Evolutionary conservation across 2,888 invertebrate genomes (phyloP).

Genomic region (Folsomia manolachei): DNA sequence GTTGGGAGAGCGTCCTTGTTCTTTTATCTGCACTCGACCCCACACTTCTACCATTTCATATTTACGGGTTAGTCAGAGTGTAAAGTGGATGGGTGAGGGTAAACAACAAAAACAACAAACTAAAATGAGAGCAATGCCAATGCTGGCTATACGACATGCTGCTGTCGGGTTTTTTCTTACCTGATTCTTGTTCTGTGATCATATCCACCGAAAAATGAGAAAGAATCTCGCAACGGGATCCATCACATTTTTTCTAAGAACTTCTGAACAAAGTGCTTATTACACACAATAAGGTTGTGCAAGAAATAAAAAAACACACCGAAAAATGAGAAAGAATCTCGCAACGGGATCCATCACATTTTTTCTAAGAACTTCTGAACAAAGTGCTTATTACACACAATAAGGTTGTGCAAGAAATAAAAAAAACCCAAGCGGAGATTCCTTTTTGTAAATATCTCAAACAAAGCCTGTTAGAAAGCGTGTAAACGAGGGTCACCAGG

Average conservation of each 20-base stretch:
- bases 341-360: not conserved
- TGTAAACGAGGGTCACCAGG: no score
- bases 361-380: not conserved
- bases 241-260: conserved; percentile 1
- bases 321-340: not conserved
- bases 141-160: not conserved
- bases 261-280: conserved; percentile 7
- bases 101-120: not conserved
- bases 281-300: not conserved
- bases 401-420: not conserved
- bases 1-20: not conserved
- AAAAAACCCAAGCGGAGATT: no score
- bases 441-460: no score
- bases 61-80: not conserved
- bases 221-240: conserved; percentile 6
- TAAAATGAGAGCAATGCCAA: not conserved
- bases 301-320: not conserved
- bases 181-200: not conserved
- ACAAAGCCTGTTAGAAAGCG: no score
- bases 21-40: not conserved
- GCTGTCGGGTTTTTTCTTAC: not conserved
- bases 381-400: not conserved
- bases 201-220: not conserved
- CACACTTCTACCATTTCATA: not conserved
- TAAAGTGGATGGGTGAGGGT: not conserved